phyloP scores from a whole-genome alignment of 2,113 vertebrate species.

The Scytalopus superciliaris region DNA sequence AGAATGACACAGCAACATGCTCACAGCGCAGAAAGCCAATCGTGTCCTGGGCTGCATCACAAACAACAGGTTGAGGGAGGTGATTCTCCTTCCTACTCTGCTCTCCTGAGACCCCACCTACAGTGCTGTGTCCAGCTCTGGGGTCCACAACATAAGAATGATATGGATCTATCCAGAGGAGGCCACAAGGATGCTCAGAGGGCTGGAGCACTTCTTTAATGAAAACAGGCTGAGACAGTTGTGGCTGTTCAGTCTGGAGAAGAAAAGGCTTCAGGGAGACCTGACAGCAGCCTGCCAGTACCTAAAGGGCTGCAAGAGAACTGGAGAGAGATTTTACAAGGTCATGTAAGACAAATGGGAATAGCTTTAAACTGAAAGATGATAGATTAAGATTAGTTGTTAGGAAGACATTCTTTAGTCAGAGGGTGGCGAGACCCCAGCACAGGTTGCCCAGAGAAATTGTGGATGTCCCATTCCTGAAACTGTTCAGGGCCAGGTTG shows the following conservation, averaged over 20 bases:
- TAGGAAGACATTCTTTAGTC: neutral
- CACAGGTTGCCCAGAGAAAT: neutral
- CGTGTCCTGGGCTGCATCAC: neutral
- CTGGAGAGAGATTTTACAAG: neutral
- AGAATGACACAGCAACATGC: neutral
- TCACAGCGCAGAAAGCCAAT: neutral
- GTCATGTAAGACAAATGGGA: neutral
- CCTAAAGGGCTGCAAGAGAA: neutral
- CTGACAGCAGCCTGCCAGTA: neutral
- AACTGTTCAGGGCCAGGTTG: neutral
- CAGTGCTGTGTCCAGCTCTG: neutral
- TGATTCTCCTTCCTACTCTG: neutral
- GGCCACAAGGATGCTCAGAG: neutral
- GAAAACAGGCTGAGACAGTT: neutral
- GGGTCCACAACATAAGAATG: neutral
- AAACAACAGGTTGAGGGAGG: neutral
- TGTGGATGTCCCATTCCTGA: neutral
- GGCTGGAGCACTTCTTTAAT: neutral
- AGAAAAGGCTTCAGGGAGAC: neutral
- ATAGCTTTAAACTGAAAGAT: neutral
- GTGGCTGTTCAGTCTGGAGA: neutral
- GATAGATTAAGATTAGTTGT: neutral
- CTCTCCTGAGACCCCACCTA: neutral
- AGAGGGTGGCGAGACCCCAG: neutral
- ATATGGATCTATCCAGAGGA: neutral